Evolutionary conservation across 2,888 invertebrate genomes (phyloP).

Genomic region (Vannuccia rotundouncinata): DNA sequence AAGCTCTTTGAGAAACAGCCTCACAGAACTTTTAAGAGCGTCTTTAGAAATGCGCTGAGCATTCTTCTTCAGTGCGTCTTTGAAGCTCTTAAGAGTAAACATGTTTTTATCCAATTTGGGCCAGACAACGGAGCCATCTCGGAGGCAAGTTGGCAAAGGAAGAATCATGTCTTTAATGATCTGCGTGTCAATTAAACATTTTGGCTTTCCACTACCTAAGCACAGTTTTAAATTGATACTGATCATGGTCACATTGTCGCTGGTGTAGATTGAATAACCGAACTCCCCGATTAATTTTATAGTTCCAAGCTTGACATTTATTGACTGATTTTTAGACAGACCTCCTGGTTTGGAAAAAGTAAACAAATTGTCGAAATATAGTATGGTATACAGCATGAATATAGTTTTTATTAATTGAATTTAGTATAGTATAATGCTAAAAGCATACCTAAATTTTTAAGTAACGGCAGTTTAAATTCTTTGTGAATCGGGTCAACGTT

Average conservation of each 20-base stretch:
- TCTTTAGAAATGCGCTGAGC: slow-evolving; percentile 30
- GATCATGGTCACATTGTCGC: slow-evolving; percentile 41
- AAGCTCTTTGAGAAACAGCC: slow-evolving; percentile 10
- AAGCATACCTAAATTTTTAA: neutral
- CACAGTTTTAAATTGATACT: slow-evolving; percentile 44
- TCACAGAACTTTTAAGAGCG: neutral
- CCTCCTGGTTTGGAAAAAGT: neutral
- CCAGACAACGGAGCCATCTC: slow-evolving; percentile 43
- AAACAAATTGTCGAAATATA: neutral
- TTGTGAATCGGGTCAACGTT: neutral
- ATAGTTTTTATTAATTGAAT: no score
- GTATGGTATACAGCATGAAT: neutral
- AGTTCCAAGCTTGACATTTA: neutral
- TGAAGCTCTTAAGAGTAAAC: slow-evolving; percentile 28
- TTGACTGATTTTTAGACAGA: neutral
- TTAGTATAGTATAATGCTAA: neutral
- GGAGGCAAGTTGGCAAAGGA: slow-evolving; percentile 43
- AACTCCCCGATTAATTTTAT: neutral
- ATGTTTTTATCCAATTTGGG: slow-evolving; percentile 41
- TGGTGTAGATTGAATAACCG: slow-evolving; percentile 7
- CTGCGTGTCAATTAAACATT: slow-evolving; percentile 43
- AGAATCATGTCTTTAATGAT: slow-evolving; percentile 44
- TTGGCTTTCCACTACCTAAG: slow-evolving; percentile 39
- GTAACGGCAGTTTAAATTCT: neutral
- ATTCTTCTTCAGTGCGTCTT: slow-evolving; percentile 36